These are phyloP conservation scores for Podarcis siculus DNA, from an alignment of 2,797 vertebrate genomes.

Conservation along the genomic window DNA sequence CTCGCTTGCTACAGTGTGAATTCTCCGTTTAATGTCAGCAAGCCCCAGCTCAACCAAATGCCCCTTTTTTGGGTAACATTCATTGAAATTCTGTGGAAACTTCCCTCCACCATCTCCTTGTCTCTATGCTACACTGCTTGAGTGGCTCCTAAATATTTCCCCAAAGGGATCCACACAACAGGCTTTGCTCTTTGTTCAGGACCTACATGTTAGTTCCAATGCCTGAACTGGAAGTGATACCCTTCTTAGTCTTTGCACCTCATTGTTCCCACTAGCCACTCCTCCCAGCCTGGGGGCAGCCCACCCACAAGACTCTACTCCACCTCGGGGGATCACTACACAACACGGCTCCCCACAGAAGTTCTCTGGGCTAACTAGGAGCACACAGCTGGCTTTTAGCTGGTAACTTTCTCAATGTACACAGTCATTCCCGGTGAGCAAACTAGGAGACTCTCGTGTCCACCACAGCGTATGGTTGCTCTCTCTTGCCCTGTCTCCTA, in stretches of 20 bases:
- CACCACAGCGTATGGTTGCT: no score
- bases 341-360: not conserved
- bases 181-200: conserved; percentile 15
- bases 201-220: not conserved
- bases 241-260: not conserved
- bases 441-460: no score
- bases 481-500: no score
- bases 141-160: conserved; percentile 27
- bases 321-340: not conserved
- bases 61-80: not conserved
- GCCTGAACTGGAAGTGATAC: conserved; percentile 1
- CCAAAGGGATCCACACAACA: conserved; percentile 7
- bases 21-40: conserved; percentile 3
- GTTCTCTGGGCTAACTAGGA: not conserved
- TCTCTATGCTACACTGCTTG: not conserved
- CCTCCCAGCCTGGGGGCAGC: not conserved
- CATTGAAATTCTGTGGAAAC: conserved; percentile 30
- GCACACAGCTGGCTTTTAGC: no score
- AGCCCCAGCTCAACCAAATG: conserved; percentile 10
- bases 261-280: not conserved
- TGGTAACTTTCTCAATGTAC: no score
- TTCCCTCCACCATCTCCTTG: not conserved
- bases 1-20: not conserved
- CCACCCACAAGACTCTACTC: not conserved
- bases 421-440: no score